These are phyloP conservation scores for Tinamus major DNA, from an alignment of 2,797 vertebrate genomes.

Conservation along the genomic window DNA sequence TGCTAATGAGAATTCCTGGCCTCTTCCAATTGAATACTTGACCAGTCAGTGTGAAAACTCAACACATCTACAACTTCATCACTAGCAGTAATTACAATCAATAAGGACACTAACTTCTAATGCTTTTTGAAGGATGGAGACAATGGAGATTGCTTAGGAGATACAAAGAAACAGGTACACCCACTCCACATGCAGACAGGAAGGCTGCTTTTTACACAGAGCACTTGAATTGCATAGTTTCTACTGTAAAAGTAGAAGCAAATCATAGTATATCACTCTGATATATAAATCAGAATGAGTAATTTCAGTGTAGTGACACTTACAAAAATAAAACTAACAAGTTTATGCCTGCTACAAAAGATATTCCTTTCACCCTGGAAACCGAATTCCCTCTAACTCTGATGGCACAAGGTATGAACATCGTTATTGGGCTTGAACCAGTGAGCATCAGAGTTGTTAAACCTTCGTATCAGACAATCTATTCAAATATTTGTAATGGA, in stretches of 20 bases:
- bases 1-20: slow-evolving; percentile 29
- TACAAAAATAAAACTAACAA: background rate
- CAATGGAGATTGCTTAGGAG: background rate
- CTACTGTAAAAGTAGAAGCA: background rate
- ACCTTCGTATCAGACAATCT: background rate
- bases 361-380: background rate
- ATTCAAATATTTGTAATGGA: background rate
- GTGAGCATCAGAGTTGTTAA: background rate
- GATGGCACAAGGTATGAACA: background rate
- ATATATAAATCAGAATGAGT: background rate
- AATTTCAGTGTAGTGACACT: background rate
- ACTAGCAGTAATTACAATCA: slow-evolving; percentile 11
- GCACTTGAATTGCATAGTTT: background rate
- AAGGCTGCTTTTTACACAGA: background rate
- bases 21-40: slow-evolving; percentile 24
- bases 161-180: background rate
- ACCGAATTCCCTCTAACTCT: background rate
- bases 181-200: background rate
- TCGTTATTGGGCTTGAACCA: background rate
- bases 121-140: background rate
- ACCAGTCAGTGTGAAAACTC: background rate
- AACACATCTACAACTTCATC: slow-evolving; percentile 2
- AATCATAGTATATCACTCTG: background rate
- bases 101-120: slow-evolving; percentile 42
- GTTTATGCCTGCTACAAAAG: background rate